Conservation (phyloP, 2,113 vertebrate genomes). For the Oophaga pumilio region DNA sequence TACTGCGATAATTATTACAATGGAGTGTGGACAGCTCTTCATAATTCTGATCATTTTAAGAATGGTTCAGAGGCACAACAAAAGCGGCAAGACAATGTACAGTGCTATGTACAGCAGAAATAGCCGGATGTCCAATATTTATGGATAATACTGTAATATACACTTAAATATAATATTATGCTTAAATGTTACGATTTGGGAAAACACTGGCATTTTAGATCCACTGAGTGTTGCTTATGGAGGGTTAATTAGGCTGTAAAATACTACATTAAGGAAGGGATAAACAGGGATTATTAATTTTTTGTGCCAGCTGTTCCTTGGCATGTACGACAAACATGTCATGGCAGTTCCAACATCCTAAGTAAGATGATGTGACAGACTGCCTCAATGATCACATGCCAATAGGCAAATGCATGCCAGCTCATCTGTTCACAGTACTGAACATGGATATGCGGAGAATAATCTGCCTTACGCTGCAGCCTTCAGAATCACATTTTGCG, state of each 20-base stretch:
- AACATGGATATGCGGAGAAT: slow-evolving; percentile 31
- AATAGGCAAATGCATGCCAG: slow-evolving; percentile 50
- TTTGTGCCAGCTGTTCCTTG: slow-evolving; percentile 55
- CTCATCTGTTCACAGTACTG: slow-evolving; percentile 44
- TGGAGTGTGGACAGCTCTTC: not conserved
- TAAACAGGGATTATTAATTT: slow-evolving; percentile 54
- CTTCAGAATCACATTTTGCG: slow-evolving; percentile 35
- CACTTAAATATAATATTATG: not conserved
- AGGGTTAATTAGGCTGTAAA: slow-evolving; percentile 56
- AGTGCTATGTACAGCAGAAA: not conserved
- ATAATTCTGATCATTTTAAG: slow-evolving; percentile 1
- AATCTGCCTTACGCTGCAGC: slow-evolving; percentile 43
- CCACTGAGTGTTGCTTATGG: slow-evolving; percentile 7
- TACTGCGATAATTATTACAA: slow-evolving; percentile 32
- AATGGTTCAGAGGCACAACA: slow-evolving; percentile 18
- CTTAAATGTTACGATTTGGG: slow-evolving; percentile 16
- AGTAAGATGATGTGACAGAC: slow-evolving; percentile 57
- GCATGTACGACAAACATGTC: slow-evolving; percentile 53
- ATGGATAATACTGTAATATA: not conserved
- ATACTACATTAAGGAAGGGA: slow-evolving; percentile 46
- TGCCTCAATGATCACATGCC: slow-evolving; percentile 52
- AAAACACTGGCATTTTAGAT: slow-evolving; percentile 14
- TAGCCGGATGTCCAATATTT: not conserved
- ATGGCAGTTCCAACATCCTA: slow-evolving; percentile 57
- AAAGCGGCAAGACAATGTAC: slow-evolving; percentile 4